Conservation (phyloP, 1,140 invertebrate species). For the Armadillidium nasatum region DNA sequence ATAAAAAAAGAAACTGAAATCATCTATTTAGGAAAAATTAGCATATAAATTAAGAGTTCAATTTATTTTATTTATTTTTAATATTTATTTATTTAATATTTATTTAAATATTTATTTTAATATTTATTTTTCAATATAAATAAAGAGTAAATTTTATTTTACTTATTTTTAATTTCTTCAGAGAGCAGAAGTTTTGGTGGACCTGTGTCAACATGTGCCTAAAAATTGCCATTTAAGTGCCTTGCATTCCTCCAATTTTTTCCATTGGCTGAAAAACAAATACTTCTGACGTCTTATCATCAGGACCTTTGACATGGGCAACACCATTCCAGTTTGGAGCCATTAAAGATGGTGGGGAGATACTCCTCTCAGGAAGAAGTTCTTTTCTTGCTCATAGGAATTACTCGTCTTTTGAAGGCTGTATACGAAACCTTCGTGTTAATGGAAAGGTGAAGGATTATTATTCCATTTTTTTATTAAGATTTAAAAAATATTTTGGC, state of each 20-base stretch:
- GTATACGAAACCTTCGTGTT: slow-evolving; percentile 27
- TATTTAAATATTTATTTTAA: too few relatives aligned
- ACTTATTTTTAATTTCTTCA: neutral
- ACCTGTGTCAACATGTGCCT: slow-evolving; percentile 22
- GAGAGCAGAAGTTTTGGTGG: slow-evolving; percentile 29
- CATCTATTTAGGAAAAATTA: too few relatives aligned
- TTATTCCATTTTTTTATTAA: too few relatives aligned
- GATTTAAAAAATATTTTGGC: too few relatives aligned
- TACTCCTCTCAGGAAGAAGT: neutral
- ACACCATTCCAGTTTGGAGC: slow-evolving; percentile 32
- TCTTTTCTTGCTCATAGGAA: too few relatives aligned
- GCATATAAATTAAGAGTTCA: too few relatives aligned
- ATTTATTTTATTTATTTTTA: too few relatives aligned
- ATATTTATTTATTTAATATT: too few relatives aligned
- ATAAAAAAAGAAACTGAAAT: too few relatives aligned
- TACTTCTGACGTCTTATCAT: neutral
- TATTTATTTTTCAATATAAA: too few relatives aligned
- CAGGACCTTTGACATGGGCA: slow-evolving; percentile 2
- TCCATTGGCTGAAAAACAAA: neutral
- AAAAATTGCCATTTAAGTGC: slow-evolving; percentile 18
- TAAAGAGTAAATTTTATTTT: too few relatives aligned
- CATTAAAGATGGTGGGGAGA: slow-evolving; percentile 26
- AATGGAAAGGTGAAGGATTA: slow-evolving; percentile 30
- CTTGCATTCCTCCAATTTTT: neutral
- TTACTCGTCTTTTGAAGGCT: slow-evolving; percentile 21